Evolutionary conservation across 2,888 invertebrate genomes (phyloP).

Genomic region (Chironomus tentans): DNA sequence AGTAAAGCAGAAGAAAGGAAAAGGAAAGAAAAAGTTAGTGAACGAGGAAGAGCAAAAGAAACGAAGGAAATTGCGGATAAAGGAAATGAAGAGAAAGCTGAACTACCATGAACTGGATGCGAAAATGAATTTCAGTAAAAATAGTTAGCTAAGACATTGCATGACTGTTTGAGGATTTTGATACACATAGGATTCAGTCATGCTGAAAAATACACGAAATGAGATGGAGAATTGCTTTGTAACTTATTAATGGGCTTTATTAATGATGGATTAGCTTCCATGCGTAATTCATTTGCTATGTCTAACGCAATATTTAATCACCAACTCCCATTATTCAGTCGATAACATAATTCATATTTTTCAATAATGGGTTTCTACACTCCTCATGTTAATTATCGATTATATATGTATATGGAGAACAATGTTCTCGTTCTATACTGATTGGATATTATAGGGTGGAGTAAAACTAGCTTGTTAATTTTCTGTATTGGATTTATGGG

Average conservation of each 20-base stretch:
- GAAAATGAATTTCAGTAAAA: neutral
- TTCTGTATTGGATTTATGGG: neutral
- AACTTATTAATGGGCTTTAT: constrained; percentile 1
- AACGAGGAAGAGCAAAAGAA: neutral
- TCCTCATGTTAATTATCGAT: neutral
- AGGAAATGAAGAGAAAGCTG: neutral
- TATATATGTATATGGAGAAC: no score
- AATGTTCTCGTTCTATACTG: neutral
- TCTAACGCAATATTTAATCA: neutral
- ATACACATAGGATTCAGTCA: neutral
- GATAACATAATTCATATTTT: neutral
- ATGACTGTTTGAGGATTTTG: neutral
- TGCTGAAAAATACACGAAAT: neutral
- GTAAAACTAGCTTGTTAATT: neutral
- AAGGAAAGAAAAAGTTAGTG: neutral
- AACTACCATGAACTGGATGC: neutral
- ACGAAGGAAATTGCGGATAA: neutral
- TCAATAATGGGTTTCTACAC: neutral
- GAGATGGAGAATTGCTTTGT: neutral
- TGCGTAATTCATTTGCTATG: neutral
- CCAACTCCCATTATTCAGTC: no score
- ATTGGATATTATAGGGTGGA: neutral
- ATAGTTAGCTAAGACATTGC: neutral
- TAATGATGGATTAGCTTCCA: constrained; percentile 10
- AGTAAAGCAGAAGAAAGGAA: neutral